Evolutionary conservation across 2,888 invertebrate species (phyloP).

Genomic region (Exocentrus adspersus): DNA sequence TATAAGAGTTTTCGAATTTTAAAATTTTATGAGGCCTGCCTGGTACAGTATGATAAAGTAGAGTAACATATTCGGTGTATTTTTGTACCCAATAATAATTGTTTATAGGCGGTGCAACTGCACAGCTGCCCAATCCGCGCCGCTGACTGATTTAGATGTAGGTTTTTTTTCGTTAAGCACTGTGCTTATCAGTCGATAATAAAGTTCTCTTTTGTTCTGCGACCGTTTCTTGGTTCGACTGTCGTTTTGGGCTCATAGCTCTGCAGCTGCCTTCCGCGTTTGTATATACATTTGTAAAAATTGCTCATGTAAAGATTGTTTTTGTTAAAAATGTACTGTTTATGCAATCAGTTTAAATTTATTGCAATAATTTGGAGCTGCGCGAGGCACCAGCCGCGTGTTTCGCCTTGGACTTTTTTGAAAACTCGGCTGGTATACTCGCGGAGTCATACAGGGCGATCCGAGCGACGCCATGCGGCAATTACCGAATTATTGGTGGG

Average conservation of each 20-base stretch:
- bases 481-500: not conserved
- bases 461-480: not conserved
- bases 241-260: slow-evolving; percentile 47
- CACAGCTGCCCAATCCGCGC: slow-evolving; percentile 55
- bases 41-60: slow-evolving; percentile 63
- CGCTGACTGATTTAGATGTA: slow-evolving; percentile 63
- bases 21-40: slow-evolving; percentile 65
- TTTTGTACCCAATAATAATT: slow-evolving; percentile 65
- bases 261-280: slow-evolving; percentile 51
- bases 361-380: slow-evolving; percentile 50
- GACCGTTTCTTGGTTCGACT: slow-evolving; percentile 53
- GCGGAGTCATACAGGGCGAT: slow-evolving; percentile 12
- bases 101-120: slow-evolving; percentile 55
- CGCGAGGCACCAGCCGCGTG: slow-evolving; percentile 27
- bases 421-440: slow-evolving; percentile 25
- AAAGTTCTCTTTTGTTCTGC: slow-evolving; percentile 47
- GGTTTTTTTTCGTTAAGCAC: slow-evolving; percentile 52
- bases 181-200: slow-evolving; percentile 53
- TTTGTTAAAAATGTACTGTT: slow-evolving; percentile 62
- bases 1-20: slow-evolving; percentile 65
- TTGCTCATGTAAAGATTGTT: slow-evolving; percentile 64
- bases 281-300: slow-evolving; percentile 62
- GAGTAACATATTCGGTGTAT: slow-evolving; percentile 64
- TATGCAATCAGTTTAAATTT: slow-evolving; percentile 51
- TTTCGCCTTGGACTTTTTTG: slow-evolving; percentile 33